Conservation (phyloP, 2,888 invertebrate genomes). For the Catocala sponsa region DNA sequence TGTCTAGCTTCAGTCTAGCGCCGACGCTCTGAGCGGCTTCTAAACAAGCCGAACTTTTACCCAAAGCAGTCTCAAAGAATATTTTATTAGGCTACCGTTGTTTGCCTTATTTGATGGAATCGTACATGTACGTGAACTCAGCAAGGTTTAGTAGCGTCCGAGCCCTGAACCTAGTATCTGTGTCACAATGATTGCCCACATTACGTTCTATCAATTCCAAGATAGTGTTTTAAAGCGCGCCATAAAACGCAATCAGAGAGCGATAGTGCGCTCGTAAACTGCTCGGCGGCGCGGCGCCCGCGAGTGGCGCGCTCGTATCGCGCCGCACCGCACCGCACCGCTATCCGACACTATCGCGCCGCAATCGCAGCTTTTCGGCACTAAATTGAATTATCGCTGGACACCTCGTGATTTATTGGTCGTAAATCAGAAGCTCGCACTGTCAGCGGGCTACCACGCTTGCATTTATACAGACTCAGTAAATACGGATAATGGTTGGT, state of each 20-base stretch:
- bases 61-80: no score
- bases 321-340: constrained; percentile 1
- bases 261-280: constrained; percentile 28
- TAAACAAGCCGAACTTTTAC: no score
- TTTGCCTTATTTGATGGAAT: no score
- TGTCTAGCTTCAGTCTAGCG: no score
- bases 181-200: constrained; percentile 5
- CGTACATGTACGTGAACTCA: no score
- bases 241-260: constrained; percentile 24
- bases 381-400: constrained; percentile 32
- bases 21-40: no score
- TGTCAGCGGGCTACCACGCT: not conserved
- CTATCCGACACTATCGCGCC: constrained; percentile 12
- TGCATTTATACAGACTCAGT: not conserved
- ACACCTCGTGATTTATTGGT: constrained; percentile 20
- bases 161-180: not conserved
- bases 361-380: constrained; percentile 23
- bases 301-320: not conserved
- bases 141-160: no score
- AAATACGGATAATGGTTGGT: no score
- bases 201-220: constrained; percentile 13
- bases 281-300: not conserved
- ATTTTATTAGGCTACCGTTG: no score
- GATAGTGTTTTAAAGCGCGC: constrained; percentile 24
- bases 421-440: constrained; percentile 10